phyloP scores from a whole-genome alignment of 1,140 invertebrate genomes.

The Luehdorfia chinensis region DNA sequence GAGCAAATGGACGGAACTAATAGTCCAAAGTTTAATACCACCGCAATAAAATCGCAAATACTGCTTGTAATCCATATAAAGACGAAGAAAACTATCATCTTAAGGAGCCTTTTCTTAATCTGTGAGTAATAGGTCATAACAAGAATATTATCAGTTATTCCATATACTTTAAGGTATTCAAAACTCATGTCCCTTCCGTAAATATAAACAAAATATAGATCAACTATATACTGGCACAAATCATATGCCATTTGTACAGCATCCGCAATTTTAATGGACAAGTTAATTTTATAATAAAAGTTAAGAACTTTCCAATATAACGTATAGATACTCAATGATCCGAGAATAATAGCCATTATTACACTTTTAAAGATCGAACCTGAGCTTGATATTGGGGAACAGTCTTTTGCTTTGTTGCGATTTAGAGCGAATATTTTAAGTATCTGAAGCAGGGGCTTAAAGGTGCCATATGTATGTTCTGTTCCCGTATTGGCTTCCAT shows the following conservation, averaged over 20 bases:
- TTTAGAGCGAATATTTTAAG: slow-evolving; percentile 26
- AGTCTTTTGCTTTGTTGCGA: slow-evolving; percentile 12
- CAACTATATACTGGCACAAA: slow-evolving; percentile 43
- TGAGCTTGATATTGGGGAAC: not conserved
- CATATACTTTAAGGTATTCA: slow-evolving; percentile 36
- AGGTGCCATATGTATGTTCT: slow-evolving; percentile 13
- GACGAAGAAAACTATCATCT: slow-evolving; percentile 26
- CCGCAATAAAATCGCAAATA: slow-evolving; percentile 32
- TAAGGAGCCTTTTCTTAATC: slow-evolving; percentile 28
- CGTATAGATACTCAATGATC: slow-evolving; percentile 22
- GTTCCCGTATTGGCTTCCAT: slow-evolving; percentile 10
- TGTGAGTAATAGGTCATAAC: slow-evolving; percentile 18
- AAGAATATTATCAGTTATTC: slow-evolving; percentile 34
- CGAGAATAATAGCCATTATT: slow-evolving; percentile 20
- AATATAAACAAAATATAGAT: slow-evolving; percentile 43
- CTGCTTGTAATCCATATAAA: slow-evolving; percentile 30
- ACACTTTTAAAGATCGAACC: slow-evolving; percentile 11
- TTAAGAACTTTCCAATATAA: slow-evolving; percentile 35
- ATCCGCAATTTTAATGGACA: slow-evolving; percentile 48
- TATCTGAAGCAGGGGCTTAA: slow-evolving; percentile 13
- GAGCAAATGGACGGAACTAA: slow-evolving; percentile 25
- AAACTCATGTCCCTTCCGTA: slow-evolving; percentile 32
- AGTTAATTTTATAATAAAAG: slow-evolving; percentile 21
- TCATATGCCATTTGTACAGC: slow-evolving; percentile 45
- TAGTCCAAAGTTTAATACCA: slow-evolving; percentile 31